A percentile compares a stretch with the other conserved stretches of the same genome.
These are phyloP conservation scores for Hydraecia micacea DNA, from an alignment of 2,888 invertebrate species.

Conservation along the genomic window DNA sequence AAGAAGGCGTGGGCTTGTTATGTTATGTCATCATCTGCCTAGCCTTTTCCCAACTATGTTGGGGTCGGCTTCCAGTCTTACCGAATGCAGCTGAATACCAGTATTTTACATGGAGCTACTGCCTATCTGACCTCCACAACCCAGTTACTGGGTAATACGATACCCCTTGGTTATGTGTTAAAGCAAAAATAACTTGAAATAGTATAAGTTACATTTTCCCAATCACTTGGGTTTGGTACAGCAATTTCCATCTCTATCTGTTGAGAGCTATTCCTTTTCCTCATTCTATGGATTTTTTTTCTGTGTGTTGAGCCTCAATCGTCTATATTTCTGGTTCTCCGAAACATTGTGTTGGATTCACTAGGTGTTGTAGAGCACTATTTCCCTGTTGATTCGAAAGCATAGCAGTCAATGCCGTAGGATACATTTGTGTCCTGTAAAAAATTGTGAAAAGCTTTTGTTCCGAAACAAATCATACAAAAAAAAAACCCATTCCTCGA, in stretches of 20 bases:
- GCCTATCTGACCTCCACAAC: too few species aligned
- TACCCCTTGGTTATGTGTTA: too few species aligned
- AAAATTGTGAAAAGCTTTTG: slow-evolving; percentile 14
- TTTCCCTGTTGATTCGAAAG: background rate
- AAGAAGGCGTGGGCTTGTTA: background rate
- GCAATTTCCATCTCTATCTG: background rate
- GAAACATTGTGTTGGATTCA: background rate
- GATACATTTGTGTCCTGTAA: background rate
- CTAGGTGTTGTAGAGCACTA: background rate
- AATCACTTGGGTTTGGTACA: background rate
- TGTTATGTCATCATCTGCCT: too few species aligned
- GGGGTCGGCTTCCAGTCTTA: too few species aligned
- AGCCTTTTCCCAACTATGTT: too few species aligned
- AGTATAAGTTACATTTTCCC: background rate
- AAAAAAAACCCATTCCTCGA: slow-evolving; percentile 75
- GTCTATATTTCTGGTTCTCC: background rate
- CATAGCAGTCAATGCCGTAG: background rate
- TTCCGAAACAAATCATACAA: slow-evolving; percentile 76
- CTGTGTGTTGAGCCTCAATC: background rate
- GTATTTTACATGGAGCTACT: too few species aligned
- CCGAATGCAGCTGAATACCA: too few species aligned
- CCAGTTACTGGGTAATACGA: too few species aligned
- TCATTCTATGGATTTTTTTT: too few species aligned
- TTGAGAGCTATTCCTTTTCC: background rate
- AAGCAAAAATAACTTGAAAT: background rate